phyloP scores from a whole-genome alignment of 1,140 invertebrate genomes.

The Drosophila burlai region DNA sequence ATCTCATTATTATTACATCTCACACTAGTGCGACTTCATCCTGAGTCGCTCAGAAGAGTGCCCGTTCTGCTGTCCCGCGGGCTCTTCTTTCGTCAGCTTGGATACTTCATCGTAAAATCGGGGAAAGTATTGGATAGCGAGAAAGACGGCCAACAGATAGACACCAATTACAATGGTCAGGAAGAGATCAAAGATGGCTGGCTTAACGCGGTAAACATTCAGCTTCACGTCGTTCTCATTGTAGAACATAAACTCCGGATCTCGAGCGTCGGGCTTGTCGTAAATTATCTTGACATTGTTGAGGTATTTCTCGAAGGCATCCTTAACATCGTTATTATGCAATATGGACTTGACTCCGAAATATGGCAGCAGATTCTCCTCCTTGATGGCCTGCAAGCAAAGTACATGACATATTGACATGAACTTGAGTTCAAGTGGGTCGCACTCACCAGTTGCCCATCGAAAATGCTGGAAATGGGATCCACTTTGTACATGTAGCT shows the following conservation, averaged over 20 bases:
- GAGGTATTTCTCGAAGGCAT: constrained; percentile 91
- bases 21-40: constrained; percentile 41
- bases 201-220: constrained; percentile 97
- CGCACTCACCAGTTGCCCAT: constrained; percentile 67
- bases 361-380: constrained; percentile 74
- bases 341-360: constrained; percentile 71
- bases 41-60: constrained; percentile 44
- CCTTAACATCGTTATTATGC: constrained; percentile 86
- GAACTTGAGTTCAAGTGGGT: background rate
- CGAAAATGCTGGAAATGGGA: constrained; percentile 59
- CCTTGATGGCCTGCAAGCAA: constrained; percentile 60
- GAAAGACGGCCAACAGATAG: constrained; percentile 94
- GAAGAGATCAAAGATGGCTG: constrained; percentile 98
- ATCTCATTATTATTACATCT: constrained; percentile 2
- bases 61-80: constrained; percentile 33
- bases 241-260: constrained; percentile 97
- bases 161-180: constrained; percentile 93
- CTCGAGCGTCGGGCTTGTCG: constrained; percentile 92
- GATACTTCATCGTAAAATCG: constrained; percentile 86
- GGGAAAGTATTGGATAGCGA: constrained; percentile 91
- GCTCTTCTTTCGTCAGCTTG: constrained; percentile 71
- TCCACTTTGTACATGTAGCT: constrained; percentile 93
- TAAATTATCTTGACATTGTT: constrained; percentile 90
- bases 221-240: constrained; percentile 91
- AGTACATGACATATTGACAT: background rate